Base-by-base conservation (phyloP, 2,888 invertebrate species). In the Pterostichus niger region DNA sequence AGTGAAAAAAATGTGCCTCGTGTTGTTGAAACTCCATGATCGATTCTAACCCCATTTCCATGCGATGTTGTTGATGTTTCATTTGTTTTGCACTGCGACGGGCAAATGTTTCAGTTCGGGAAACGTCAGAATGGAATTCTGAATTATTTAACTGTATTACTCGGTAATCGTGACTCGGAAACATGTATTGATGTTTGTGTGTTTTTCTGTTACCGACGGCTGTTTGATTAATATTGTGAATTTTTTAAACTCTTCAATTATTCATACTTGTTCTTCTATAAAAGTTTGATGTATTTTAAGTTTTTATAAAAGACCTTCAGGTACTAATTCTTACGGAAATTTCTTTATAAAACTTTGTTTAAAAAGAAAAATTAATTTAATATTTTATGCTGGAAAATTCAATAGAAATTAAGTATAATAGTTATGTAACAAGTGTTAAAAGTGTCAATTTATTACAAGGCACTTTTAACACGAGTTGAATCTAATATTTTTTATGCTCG, bases 121-220 rank as follows among this genome's bases (percentile, higher is more conserved):
- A 5, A 52, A 52, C 52, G 75, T 75, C 75, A 75, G 75, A 56
- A 56, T 56, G 35, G 44, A 75, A 54, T 54, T 31, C 54, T 52
- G 76, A 76, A 76, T 76, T 54, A 75, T 75, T 75, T 52, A 75
- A 75, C 46, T 49, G n/a, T 49, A n/a, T 75, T 64, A 10, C 68
- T 33, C 24, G 15, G 49, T 75, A 49, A 49, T 49, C 49, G 46
- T 73, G 75, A 49, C 52, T 75, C 49, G 49, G 35, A 31, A 49
- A 75, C 24, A 13, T 75, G n/a, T 73, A 31, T 73, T 24, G 46
- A 31, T 31, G 52, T 40, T 68, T 68, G 1, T 40, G 7, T 40
- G 7, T 31, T 13, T 68, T 61, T 33, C 13, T 73, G 59, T 59
- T 24, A 17, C 10, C 59, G 24, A 11, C 31, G 31, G 24, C 31